These are phyloP conservation scores for Beris morrisii DNA, from an alignment of 2,888 invertebrate genomes.

Conservation along the genomic window DNA sequence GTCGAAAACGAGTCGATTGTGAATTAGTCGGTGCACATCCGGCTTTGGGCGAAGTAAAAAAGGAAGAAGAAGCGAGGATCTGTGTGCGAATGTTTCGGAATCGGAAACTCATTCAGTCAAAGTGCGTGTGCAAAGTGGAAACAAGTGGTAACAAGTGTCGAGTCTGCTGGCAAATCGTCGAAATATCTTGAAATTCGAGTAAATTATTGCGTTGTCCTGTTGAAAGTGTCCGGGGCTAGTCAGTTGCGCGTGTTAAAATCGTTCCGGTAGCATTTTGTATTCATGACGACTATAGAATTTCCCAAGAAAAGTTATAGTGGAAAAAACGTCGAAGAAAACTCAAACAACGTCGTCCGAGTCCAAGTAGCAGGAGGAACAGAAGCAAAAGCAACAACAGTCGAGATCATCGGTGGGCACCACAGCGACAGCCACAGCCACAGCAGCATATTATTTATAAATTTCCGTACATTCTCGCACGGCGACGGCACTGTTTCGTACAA, in stretches of 20 bases:
- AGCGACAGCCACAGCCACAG: neutral
- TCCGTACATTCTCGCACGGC: slow-evolving; percentile 17
- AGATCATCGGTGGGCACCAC: slow-evolving; percentile 31
- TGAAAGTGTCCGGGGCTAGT: too few species aligned
- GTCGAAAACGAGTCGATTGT: too few species aligned
- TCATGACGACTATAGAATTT: slow-evolving; percentile 26
- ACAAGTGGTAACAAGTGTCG: too few species aligned
- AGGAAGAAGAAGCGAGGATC: slow-evolving; percentile 9
- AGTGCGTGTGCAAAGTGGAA: too few species aligned
- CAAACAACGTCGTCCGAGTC: neutral
- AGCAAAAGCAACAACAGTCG: neutral
- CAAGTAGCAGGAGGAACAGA: neutral
- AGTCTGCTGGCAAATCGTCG: neutral
- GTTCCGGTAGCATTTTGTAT: neutral
- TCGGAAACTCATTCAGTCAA: slow-evolving; percentile 4
- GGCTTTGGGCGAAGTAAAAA: slow-evolving; percentile 7
- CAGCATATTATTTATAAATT: slow-evolving; percentile 36
- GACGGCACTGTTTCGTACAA: slow-evolving; percentile 4
- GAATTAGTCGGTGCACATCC: too few species aligned
- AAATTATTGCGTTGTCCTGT: too few species aligned
- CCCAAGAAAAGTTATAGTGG: slow-evolving; percentile 10
- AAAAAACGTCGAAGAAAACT: slow-evolving; percentile 24
- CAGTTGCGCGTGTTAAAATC: too few species aligned
- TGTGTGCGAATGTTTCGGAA: slow-evolving; percentile 25
- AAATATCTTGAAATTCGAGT: too few species aligned